Evolutionary conservation across 1,140 invertebrate species (phyloP).

Genomic region (Hylaeus anthracinus): DNA sequence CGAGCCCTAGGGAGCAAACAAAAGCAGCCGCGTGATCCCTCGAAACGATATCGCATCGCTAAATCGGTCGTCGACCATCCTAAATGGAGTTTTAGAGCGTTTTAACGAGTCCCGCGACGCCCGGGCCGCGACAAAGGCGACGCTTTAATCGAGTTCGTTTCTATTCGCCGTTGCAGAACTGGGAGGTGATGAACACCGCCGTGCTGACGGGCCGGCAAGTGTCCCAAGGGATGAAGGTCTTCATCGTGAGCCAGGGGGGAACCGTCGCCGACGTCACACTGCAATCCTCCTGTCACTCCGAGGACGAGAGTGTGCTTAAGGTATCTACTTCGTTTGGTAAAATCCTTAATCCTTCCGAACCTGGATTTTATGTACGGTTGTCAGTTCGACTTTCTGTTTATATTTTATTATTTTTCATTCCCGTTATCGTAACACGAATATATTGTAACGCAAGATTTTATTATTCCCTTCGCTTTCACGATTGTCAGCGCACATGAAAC

Average conservation of each 20-base stretch:
- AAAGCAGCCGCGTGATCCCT: constrained; percentile 3
- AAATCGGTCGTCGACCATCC: constrained; percentile 5
- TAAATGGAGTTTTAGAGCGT: neutral
- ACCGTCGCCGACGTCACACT: constrained; percentile 96
- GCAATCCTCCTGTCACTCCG: constrained; percentile 96
- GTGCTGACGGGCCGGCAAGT: constrained; percentile 96
- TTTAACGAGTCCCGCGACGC: constrained; percentile 24
- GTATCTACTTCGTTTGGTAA: constrained; percentile 80
- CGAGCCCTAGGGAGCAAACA: constrained; percentile 26
- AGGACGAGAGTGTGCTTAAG: constrained; percentile 97
- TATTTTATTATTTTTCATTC: too few species aligned
- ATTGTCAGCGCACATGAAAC: too few species aligned
- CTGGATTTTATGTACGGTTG: neutral
- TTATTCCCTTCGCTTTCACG: too few species aligned
- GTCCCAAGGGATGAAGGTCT: constrained; percentile 96
- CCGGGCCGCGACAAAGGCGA: constrained; percentile 3
- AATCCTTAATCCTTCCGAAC: too few species aligned
- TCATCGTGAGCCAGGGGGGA: constrained; percentile 95
- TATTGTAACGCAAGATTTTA: too few species aligned
- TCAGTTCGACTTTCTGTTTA: neutral
- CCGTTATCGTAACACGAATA: too few species aligned
- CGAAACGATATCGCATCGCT: constrained; percentile 26
- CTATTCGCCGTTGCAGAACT: constrained; percentile 86
- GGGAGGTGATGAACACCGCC: constrained; percentile 97
- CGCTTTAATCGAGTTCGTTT: constrained; percentile 37